Percentiles rank a stretch among this genome's conserved stretches.
Conservation (phyloP, 2,113 vertebrate species). For the Callorhinus ursinus region DNA sequence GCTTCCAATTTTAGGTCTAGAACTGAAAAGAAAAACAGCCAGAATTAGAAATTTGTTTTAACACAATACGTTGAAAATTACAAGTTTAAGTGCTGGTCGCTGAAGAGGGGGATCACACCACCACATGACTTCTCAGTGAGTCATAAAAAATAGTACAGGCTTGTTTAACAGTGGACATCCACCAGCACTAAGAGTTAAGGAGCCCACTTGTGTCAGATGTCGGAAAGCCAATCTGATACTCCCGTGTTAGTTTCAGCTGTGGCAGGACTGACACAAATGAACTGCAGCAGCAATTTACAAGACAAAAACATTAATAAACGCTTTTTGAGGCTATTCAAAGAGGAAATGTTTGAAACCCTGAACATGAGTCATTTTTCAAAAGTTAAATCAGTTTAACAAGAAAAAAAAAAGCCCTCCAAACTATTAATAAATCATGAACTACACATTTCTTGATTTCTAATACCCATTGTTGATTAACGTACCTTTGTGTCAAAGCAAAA, state of each 20-base stretch:
- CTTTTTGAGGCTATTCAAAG: conserved; percentile 9
- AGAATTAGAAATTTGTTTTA: conserved; percentile 77
- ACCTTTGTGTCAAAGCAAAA: conserved; percentile 41
- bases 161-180: conserved; percentile 1
- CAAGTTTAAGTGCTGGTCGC: conserved; percentile 56
- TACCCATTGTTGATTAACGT: conserved; percentile 39
- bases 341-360: conserved; percentile 56
- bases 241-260: neutral
- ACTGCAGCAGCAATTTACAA: neutral
- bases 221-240: conserved; percentile 36
- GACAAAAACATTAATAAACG: neutral
- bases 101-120: conserved; percentile 9
- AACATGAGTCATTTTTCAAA: conserved; percentile 60
- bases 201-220: neutral
- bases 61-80: conserved; percentile 74
- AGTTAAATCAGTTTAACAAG: conserved; percentile 39
- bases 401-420: neutral
- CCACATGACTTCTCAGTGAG: conserved; percentile 58
- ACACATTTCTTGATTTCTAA: conserved; percentile 46
- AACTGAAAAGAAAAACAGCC: conserved; percentile 72
- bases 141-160: conserved; percentile 42
- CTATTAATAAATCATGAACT: conserved; percentile 46
- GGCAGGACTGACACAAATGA: conserved; percentile 35
- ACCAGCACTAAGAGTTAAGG: conserved; percentile 30
- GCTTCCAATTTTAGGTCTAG: conserved; percentile 72